A percentile compares a stretch with the other conserved stretches of the same genome.
Evolutionary conservation across 1,140 invertebrate species (phyloP).

Genomic region (Polypedilum vanderplanki): DNA sequence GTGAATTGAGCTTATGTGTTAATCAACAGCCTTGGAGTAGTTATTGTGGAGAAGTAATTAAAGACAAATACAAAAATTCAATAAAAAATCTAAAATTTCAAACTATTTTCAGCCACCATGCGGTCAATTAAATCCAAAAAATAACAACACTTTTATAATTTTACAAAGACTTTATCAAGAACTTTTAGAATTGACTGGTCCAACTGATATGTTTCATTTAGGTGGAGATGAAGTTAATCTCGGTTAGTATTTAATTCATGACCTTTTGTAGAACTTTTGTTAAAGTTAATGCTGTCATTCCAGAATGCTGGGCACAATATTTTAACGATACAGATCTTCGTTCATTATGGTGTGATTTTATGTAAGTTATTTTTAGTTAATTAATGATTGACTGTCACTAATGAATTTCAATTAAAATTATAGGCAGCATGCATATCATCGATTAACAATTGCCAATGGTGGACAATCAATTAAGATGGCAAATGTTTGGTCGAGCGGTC

Average conservation of each 20-base stretch:
- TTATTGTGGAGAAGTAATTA: constrained; percentile 55
- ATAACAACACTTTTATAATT: constrained; percentile 64
- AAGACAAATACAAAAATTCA: too few species aligned
- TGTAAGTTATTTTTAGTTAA: constrained; percentile 37
- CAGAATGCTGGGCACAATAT: constrained; percentile 67
- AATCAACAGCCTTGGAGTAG: constrained; percentile 68
- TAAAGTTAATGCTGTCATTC: constrained; percentile 76
- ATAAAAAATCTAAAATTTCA: background rate
- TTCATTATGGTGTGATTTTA: constrained; percentile 70
- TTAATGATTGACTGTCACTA: too few species aligned
- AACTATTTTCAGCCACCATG: constrained; percentile 55
- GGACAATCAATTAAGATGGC: constrained; percentile 55
- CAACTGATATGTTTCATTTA: constrained; percentile 66
- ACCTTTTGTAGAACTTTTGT: constrained; percentile 58
- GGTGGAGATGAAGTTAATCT: constrained; percentile 77
- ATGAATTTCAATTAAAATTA: constrained; percentile 27
- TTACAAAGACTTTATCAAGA: constrained; percentile 60
- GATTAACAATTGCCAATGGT: constrained; percentile 56
- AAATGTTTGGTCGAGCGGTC: constrained; percentile 70
- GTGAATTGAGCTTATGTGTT: constrained; percentile 63
- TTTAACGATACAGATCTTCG: constrained; percentile 67
- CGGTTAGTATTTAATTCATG: too few species aligned
- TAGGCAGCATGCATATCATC: constrained; percentile 24
- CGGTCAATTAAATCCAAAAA: constrained; percentile 73
- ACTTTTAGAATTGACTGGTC: constrained; percentile 56